These are phyloP conservation scores for Neoaliturus tenellus DNA, from an alignment of 2,888 invertebrate species.

Conservation along the genomic window DNA sequence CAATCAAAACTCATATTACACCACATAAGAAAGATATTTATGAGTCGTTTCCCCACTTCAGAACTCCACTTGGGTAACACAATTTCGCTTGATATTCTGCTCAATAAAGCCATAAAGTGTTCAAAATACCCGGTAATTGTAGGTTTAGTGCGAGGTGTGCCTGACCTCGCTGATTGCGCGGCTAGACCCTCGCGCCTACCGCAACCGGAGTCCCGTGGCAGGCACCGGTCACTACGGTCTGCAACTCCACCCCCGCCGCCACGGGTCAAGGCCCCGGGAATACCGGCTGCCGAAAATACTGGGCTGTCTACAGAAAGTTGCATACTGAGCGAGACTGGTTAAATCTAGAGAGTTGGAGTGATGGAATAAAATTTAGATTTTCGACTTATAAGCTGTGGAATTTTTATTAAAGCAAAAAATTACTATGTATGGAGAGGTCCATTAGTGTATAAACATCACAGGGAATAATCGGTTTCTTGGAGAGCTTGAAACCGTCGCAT, in stretches of 20 bases:
- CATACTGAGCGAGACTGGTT: too few species aligned
- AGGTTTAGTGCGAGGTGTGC: background rate
- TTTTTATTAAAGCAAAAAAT: too few species aligned
- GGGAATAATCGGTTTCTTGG: too few species aligned
- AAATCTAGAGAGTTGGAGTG: too few species aligned
- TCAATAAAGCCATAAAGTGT: conserved; percentile 14
- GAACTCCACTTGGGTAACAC: background rate
- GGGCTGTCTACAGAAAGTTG: background rate
- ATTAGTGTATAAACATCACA: too few species aligned
- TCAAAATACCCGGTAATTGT: background rate
- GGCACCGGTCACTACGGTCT: too few species aligned
- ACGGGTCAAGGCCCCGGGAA: background rate
- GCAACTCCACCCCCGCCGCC: background rate
- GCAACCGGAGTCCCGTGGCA: background rate
- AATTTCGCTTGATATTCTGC: background rate
- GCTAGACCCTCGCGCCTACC: background rate
- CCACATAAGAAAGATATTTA: too few species aligned
- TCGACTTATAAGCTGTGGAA: too few species aligned
- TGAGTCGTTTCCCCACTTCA: background rate
- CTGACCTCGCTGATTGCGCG: background rate
- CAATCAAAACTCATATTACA: too few species aligned
- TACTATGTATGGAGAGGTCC: too few species aligned
- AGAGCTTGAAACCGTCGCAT: too few species aligned
- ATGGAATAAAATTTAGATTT: too few species aligned
- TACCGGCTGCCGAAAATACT: background rate